Percentiles rank a stretch among this genome's conserved stretches.
These are phyloP conservation scores for Neuroscelio doddi DNA, from an alignment of 2,888 invertebrate species.

Conservation along the genomic window DNA sequence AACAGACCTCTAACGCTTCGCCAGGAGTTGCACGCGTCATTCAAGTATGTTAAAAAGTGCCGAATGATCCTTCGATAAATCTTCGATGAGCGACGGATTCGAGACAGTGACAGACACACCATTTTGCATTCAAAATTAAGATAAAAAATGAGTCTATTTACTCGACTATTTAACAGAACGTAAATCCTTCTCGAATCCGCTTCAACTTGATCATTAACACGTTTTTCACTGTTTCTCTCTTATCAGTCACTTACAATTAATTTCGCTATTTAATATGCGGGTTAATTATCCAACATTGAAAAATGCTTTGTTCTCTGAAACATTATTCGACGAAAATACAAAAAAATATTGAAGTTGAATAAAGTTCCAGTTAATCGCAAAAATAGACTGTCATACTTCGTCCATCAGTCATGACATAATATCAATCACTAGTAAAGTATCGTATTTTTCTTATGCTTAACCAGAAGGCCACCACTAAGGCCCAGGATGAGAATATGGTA, in stretches of 20 bases:
- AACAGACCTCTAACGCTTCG: constrained; percentile 79
- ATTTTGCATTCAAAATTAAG: not conserved
- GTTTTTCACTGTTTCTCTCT: constrained; percentile 3
- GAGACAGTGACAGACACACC: not conserved
- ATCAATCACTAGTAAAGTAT: constrained; percentile 66
- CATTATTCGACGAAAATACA: constrained; percentile 9
- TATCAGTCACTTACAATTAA: too few relatives aligned
- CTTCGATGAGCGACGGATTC: constrained; percentile 1
- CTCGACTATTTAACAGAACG: not conserved
- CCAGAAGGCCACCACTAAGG: constrained; percentile 88
- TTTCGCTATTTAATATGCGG: too few relatives aligned
- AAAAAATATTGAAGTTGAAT: not conserved
- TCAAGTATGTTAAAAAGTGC: constrained; percentile 79
- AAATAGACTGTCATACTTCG: constrained; percentile 21
- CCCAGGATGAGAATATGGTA: constrained; percentile 95
- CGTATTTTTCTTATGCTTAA: constrained; percentile 75
- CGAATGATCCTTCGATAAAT: not conserved
- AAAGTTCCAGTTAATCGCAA: not conserved
- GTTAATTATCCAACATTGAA: constrained; percentile 31
- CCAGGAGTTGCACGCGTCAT: constrained; percentile 85
- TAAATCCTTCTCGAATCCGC: not conserved
- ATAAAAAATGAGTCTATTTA: not conserved
- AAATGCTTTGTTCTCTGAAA: constrained; percentile 6
- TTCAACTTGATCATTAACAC: constrained; percentile 1
- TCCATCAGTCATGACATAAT: constrained; percentile 49